Base-by-base conservation (phyloP, 2,113 vertebrate genomes). In the Dromaius novaehollandiae region DNA sequence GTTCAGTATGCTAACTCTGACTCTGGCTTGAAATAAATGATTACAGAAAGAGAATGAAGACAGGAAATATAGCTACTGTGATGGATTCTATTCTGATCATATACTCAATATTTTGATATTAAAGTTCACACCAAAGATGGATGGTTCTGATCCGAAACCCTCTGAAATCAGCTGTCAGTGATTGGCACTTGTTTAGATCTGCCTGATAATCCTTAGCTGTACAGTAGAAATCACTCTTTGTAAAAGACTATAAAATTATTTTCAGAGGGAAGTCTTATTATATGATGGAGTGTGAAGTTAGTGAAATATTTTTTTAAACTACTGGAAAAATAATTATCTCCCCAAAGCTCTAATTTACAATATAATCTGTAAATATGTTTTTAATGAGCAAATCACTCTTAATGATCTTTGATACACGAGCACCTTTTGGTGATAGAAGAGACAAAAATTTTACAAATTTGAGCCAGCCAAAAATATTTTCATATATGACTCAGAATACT, bases 391-490 rank as follows among this genome's bases (percentile, higher is more conserved):
- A 95, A 94, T 79, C 34, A 91, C 10, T 13, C 24, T 75, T 89
- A 73, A 92, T 95, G 88, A 96, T 91, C 42, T 88, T 96, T 95
- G 66, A 87, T 81, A 85, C 32, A 66, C 24, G 22, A 94, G 19
- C n/a, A 82, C 46, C 70, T 95, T 94, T 92, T 86, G 83, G 74
- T 96, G 80, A 95, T 60, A 96, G 88, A 96, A 66, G 68, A 79
- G 60, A 66, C 34, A 92, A 92, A 88, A 97, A 86, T 82, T 94
- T 95, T 86, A 70, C n/a, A 80, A 89, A 95, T 97, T 87, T 96
- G 78, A 97, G n/a, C 21, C 3, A 53, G 40, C 9, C 74, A 89
- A 92, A 97, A 95, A 91, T 90, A 95, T 90, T 95, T 94, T 94
- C 94, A 48, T 86, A 85, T 94, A 84, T 96, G 78, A 85, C 46